Percentiles rank a stretch among this genome's conserved stretches.
These are phyloP conservation scores for Balanococcus diminutus DNA, from an alignment of 2,888 invertebrate genomes.

Conservation along the genomic window DNA sequence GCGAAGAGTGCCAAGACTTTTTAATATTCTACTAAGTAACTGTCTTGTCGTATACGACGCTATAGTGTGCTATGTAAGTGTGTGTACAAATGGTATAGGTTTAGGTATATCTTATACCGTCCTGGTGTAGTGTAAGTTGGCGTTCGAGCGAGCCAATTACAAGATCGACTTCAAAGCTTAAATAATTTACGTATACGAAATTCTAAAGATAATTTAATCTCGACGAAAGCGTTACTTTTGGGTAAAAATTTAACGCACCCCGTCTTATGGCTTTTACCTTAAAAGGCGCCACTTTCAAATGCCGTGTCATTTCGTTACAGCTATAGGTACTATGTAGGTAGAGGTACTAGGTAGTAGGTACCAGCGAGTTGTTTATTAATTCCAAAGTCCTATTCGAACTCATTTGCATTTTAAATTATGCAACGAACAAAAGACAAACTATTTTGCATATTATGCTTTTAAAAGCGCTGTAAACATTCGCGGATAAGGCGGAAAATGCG, in stretches of 20 bases:
- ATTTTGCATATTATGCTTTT: slow-evolving; percentile 27
- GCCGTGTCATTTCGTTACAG: not conserved
- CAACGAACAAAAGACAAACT: slow-evolving; percentile 26
- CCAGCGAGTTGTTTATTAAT: slow-evolving; percentile 33
- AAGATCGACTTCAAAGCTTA: slow-evolving; percentile 16
- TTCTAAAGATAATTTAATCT: slow-evolving; percentile 33
- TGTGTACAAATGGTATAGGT: too few relatives aligned
- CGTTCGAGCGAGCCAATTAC: not conserved
- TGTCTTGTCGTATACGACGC: not conserved
- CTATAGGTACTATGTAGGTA: too few relatives aligned
- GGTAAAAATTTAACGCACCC: not conserved
- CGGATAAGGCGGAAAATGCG: not conserved
- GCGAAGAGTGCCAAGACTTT: not conserved
- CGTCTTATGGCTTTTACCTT: not conserved
- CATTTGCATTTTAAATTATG: slow-evolving; percentile 32
- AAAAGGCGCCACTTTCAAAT: not conserved
- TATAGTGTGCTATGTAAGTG: not conserved
- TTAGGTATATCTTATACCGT: too few relatives aligned
- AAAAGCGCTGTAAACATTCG: not conserved
- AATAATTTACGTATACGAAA: slow-evolving; percentile 19
- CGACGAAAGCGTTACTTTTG: not conserved
- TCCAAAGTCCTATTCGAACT: slow-evolving; percentile 32
- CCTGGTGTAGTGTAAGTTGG: too few relatives aligned
- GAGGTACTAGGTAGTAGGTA: not conserved
- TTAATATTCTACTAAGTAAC: not conserved